A percentile compares a stretch with the other conserved stretches of the same genome.
These are phyloP conservation scores for Hesperia comma DNA, from an alignment of 2,888 invertebrate species.

Conservation along the genomic window DNA sequence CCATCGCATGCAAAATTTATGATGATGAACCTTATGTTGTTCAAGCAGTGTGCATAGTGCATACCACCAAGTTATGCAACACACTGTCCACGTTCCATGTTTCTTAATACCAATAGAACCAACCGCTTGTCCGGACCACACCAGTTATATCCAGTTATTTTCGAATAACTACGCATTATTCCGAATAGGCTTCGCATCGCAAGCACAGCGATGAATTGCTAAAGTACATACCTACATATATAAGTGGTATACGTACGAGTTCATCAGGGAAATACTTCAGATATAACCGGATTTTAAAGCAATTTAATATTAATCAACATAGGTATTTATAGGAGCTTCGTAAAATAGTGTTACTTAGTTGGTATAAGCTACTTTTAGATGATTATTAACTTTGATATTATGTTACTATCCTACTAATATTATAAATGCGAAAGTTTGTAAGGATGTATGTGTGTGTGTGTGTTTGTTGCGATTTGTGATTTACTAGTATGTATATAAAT, in stretches of 20 bases:
- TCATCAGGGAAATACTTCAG: not conserved
- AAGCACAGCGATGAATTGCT: constrained; percentile 10
- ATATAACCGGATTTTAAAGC: not conserved
- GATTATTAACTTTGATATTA: too few relatives aligned
- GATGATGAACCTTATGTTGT: constrained; percentile 21
- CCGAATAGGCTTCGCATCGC: constrained; percentile 46
- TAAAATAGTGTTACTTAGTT: not conserved
- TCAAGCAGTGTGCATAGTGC: constrained; percentile 47
- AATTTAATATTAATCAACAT: not conserved
- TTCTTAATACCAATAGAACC: constrained; percentile 59
- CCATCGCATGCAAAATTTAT: constrained; percentile 33
- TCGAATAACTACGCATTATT: constrained; percentile 56
- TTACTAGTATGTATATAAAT: too few relatives aligned
- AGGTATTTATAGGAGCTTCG: not conserved
- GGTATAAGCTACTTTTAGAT: too few relatives aligned
- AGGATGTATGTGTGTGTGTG: too few relatives aligned
- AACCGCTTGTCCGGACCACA: constrained; percentile 53
- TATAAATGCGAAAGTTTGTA: too few relatives aligned
- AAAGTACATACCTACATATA: not conserved
- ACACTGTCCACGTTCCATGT: constrained; percentile 56
- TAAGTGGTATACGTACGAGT: not conserved
- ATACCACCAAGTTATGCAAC: constrained; percentile 64
- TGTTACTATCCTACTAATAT: too few relatives aligned
- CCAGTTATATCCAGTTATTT: constrained; percentile 62
- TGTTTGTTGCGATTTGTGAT: too few relatives aligned